These are phyloP conservation scores for Corticium candelabrum DNA, from an alignment of 37 sponge, comb jelly and placozoan species.

Conservation along the genomic window DNA sequence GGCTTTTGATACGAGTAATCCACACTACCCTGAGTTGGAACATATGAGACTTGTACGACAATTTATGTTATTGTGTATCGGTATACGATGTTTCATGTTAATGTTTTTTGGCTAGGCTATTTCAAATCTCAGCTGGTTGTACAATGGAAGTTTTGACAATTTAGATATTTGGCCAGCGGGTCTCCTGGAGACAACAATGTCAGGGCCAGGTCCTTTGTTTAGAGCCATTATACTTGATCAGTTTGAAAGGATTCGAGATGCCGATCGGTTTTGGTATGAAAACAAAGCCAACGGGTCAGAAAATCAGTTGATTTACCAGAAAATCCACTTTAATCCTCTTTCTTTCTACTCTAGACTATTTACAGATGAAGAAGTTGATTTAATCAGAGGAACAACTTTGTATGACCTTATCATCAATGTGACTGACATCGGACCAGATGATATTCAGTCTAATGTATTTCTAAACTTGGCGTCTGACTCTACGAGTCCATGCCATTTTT, in stretches of 20 bases:
- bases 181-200: conserved; percentile 63
- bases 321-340: no score
- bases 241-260: conserved; percentile 83
- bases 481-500: not conserved
- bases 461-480: not conserved
- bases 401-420: conserved; percentile 35
- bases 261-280: conserved; percentile 92
- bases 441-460: not conserved
- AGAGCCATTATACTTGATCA: conserved; percentile 75
- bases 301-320: no score
- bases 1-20: not conserved
- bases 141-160: not conserved
- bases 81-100: not conserved
- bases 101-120: not conserved
- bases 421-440: not conserved
- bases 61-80: not conserved
- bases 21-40: no score
- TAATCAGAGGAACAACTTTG: conserved; percentile 47
- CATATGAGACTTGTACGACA: no score
- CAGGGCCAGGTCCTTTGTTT: conserved; percentile 85
- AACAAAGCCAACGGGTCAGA: conserved; percentile 51
- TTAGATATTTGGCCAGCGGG: conserved; percentile 85
- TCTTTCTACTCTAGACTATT: conserved; percentile 59
- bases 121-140: not conserved
- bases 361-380: conserved; percentile 45